A percentile compares a stretch with the other conserved stretches of the same genome.
Evolutionary conservation across 2,797 vertebrate genomes (phyloP).

Genomic region (Threskiornis aethiopicus): DNA sequence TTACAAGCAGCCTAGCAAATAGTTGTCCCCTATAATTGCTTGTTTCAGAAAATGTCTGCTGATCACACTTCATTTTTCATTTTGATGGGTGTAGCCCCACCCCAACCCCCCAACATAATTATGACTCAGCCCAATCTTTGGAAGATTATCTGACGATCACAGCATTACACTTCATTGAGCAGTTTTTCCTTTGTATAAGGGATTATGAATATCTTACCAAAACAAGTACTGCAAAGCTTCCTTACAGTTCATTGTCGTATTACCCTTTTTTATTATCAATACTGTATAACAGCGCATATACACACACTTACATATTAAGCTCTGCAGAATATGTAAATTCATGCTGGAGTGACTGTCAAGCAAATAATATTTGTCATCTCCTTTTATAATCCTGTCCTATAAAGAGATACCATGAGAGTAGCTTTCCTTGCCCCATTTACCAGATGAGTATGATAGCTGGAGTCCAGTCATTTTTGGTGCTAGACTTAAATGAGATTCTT

Average conservation of each 20-base stretch:
- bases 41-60: neutral
- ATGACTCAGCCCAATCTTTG: neutral
- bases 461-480: neutral
- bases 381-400: neutral
- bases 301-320: neutral
- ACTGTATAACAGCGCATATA: neutral
- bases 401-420: neutral
- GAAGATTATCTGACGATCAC: neutral
- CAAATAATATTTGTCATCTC: constrained; percentile 6
- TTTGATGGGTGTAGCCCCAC: neutral
- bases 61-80: neutral
- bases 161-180: neutral
- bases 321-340: neutral
- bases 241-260: neutral
- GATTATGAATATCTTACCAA: neutral
- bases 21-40: neutral
- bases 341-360: neutral
- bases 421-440: constrained; percentile 30
- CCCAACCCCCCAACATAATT: neutral
- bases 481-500: neutral
- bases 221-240: neutral
- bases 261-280: neutral
- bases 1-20: neutral
- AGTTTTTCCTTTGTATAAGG: neutral
- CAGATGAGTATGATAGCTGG: neutral